Base-by-base conservation (phyloP, 2,797 vertebrate species). In the Sciurus vulgaris region DNA sequence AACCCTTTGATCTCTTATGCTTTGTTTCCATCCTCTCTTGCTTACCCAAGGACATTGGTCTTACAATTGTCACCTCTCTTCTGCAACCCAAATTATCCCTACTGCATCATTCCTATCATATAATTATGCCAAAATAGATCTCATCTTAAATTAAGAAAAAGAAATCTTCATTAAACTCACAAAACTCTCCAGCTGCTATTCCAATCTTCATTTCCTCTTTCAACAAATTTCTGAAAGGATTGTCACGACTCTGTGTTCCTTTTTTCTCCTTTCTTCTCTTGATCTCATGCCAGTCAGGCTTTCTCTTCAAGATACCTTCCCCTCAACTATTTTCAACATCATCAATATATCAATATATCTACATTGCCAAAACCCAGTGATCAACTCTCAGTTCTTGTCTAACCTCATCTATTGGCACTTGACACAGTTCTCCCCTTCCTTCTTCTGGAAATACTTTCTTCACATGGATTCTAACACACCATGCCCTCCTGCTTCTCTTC, bases 201-300 rank as follows among this genome's bases (percentile, higher is more conserved):
- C 28, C 24, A 93, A 30, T 33, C 38, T 33, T 95, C n/a, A 61
- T 10, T 38, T 76, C 13, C 24, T 17, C 54, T 94, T 89, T 73
- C 54, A 83, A 82, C 15, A 85, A 91, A 86, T 69, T 47, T 93
- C 87, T 78, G 17, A 89, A 74, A 91, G 11, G 69, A 5, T 86
- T 86, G 8, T 72, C 63, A 78, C 56, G 78, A n/a, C 26, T 51
- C 26, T 30, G 6, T 67, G 10, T 30, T 69, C 14, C 70, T 51
- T 82, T 59, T 77, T 26, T n/a, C 17, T 47, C 86, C 5, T 11
- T 28, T 24, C 8, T 22, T 73, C 33, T 92, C 49, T 61, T 28
- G 10, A 82, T 88, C 17, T 3, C 24, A 77, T 11, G 4, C 24
- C 12, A 49, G 3, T 61, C 59, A 81, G 20, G 14, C 59, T 41